Conservation (phyloP, 1,140 invertebrate species). For the Hydropsyche tenuis region DNA sequence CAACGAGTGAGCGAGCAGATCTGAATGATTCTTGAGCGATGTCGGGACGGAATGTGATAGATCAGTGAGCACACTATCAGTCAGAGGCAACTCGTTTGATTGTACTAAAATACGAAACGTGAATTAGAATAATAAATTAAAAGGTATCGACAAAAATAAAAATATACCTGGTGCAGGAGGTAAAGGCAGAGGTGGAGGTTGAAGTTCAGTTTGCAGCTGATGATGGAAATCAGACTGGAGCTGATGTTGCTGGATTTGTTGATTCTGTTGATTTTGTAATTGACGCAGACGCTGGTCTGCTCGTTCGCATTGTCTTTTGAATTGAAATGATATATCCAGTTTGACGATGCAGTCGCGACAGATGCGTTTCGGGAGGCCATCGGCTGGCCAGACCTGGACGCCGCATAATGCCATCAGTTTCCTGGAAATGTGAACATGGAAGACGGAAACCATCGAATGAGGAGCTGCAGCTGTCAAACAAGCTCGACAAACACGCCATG, state of each 20-base stretch:
- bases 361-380: conserved; percentile 47
- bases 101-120: conserved; percentile 30
- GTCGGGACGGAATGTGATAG: conserved; percentile 42
- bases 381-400: conserved; percentile 49
- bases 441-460: conserved; percentile 41
- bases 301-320: conserved; percentile 47
- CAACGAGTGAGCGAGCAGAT: conserved; percentile 36
- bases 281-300: conserved; percentile 43
- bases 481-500: not conserved
- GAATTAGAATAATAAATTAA: not conserved
- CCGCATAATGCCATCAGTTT: conserved; percentile 47
- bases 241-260: not conserved
- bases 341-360: conserved; percentile 48
- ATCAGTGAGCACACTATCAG: conserved; percentile 43
- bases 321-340: conserved; percentile 48
- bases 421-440: conserved; percentile 47
- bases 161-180: not conserved
- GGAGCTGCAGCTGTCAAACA: not conserved
- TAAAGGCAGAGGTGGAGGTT: not conserved
- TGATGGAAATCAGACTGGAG: not conserved
- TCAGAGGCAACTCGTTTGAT: conserved; percentile 39
- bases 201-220: not conserved
- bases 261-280: not conserved
- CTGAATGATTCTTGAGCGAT: conserved; percentile 36
- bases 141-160: not conserved